A percentile compares a stretch with the other conserved stretches of the same genome.
Evolutionary conservation across 92 coral and sea anemone species (phyloP).

Genomic region (Isaurus tuberculatus): DNA sequence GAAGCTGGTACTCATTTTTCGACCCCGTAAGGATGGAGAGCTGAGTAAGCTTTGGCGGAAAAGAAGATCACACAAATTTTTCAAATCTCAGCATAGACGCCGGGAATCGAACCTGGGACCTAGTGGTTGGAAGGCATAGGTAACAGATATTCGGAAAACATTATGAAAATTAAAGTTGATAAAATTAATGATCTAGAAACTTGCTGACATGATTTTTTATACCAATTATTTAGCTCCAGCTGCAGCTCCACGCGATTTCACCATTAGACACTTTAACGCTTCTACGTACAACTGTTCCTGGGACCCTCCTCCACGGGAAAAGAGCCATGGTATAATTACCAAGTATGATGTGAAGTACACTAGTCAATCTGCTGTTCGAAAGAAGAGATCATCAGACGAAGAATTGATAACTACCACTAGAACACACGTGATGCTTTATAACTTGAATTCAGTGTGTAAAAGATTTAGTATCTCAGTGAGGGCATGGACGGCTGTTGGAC

Average conservation of each 20-base stretch:
- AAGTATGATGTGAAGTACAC: neutral
- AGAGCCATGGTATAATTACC: neutral
- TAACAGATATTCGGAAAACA: too few relatives aligned
- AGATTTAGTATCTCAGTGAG: slow-evolving; percentile 16
- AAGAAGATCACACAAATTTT: too few relatives aligned
- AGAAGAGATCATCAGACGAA: neutral
- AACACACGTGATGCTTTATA: neutral
- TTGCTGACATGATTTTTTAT: neutral
- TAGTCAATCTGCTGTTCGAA: neutral
- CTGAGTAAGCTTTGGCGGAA: too few relatives aligned
- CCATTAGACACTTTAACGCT: neutral
- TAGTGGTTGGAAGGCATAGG: too few relatives aligned
- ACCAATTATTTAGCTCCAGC: slow-evolving; percentile 4
- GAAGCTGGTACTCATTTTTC: too few relatives aligned
- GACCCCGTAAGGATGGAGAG: too few relatives aligned
- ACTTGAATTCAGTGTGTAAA: neutral
- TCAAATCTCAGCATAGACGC: too few relatives aligned
- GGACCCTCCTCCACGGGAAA: slow-evolving; percentile 19
- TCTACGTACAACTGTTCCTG: slow-evolving; percentile 4
- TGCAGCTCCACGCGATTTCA: neutral
- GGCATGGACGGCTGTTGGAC: slow-evolving; percentile 1
- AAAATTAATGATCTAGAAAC: too few relatives aligned
- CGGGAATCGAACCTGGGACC: too few relatives aligned
- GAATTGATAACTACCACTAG: neutral
- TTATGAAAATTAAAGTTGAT: too few relatives aligned